Evolutionary conservation across 2,113 vertebrate species (phyloP).

Genomic region (Macaca mulatta): DNA sequence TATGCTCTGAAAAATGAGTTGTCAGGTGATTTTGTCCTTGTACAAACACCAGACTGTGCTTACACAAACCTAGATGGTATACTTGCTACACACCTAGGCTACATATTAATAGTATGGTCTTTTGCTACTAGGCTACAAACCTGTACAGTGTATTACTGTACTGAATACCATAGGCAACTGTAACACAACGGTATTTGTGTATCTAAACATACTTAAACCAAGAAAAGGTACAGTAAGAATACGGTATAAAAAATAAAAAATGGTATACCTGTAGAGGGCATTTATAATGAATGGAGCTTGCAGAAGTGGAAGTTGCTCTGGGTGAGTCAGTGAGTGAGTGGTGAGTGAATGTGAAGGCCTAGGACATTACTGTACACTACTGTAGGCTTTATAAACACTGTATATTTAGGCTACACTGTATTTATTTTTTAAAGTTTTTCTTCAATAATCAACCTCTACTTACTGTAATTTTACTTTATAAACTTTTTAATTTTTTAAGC

Average conservation of each 20-base stretch:
- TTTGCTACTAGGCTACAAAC: background rate
- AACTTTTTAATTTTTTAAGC: background rate
- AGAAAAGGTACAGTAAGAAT: background rate
- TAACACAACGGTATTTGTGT: background rate
- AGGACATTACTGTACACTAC: background rate
- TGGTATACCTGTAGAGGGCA: background rate
- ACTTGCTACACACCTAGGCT: background rate
- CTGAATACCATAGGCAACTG: background rate
- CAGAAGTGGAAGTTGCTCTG: background rate
- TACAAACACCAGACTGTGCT: background rate
- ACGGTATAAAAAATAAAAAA: background rate
- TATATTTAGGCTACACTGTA: background rate
- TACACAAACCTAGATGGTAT: background rate
- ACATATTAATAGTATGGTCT: background rate
- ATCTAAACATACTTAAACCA: background rate
- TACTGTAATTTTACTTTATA: background rate
- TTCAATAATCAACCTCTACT: background rate
- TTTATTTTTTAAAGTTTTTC: background rate
- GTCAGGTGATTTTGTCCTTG: background rate
- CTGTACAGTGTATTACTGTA: background rate
- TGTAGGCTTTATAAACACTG: background rate
- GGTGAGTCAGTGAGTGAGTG: background rate
- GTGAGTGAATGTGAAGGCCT: background rate
- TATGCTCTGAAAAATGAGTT: background rate
- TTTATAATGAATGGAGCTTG: background rate